phyloP scores from a whole-genome alignment of 92 coral and sea anemone species.

The Siderastrea radians region DNA sequence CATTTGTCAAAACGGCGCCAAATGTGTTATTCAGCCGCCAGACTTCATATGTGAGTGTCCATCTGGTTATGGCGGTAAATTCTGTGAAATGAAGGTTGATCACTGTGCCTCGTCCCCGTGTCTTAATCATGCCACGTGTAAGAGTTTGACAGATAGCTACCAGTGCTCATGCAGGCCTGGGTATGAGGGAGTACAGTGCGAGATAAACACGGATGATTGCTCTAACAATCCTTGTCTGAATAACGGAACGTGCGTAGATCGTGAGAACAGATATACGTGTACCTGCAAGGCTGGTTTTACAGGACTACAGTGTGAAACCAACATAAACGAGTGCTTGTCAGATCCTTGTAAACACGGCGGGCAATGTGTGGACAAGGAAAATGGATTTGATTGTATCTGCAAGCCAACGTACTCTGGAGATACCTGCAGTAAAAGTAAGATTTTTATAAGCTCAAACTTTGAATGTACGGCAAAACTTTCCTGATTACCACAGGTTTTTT shows the following conservation, averaged over 20 bases:
- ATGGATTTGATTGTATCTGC: conserved; percentile 88
- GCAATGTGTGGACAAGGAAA: conserved; percentile 74
- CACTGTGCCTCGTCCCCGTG: conserved; percentile 86
- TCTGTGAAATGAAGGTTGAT: conserved; percentile 87
- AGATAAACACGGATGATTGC: conserved; percentile 84
- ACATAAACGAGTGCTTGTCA: conserved; percentile 74
- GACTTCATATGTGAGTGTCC: conserved; percentile 80
- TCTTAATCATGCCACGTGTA: conserved; percentile 77
- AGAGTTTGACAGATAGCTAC: conserved; percentile 71
- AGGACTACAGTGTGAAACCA: conserved; percentile 81
- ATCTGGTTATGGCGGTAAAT: conserved; percentile 82
- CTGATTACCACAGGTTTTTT: no score
- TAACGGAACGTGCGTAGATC: conserved; percentile 83
- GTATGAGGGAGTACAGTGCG: conserved; percentile 86
- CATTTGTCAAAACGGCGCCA: conserved; percentile 88
- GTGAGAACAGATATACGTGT: conserved; percentile 75
- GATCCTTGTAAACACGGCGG: conserved; percentile 88
- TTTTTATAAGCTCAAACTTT: neutral
- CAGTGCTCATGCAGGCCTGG: conserved; percentile 88
- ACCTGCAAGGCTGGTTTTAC: conserved; percentile 80
- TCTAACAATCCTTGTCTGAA: conserved; percentile 83
- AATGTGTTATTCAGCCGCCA: conserved; percentile 77
- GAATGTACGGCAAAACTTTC: neutral
- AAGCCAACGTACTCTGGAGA: conserved; percentile 86
- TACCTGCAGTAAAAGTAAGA: conserved; percentile 78